Evolutionary conservation across 2,797 vertebrate genomes (phyloP), one percentile per base, ranked within the genome.

Genomic region (Sphaeramia orbicularis): DNA sequence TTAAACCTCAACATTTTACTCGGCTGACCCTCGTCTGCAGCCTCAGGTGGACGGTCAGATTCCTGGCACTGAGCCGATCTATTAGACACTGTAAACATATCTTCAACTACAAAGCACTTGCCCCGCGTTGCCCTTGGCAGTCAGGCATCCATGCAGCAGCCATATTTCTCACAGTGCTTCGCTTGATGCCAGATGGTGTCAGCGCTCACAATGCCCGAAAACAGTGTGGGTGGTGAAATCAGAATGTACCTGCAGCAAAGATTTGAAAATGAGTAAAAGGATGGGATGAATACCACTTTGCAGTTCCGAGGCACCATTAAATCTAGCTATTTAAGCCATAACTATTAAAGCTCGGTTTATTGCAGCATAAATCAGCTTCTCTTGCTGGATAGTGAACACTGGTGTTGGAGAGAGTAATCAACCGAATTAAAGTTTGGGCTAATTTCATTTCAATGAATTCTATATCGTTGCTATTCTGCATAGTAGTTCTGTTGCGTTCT

Each of bases 151-250:
- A 45, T 32, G 56, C 65, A 54, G 76, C 70, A 65, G 72, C 78
- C 71, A 73, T 84, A 74, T 85, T 86, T 90, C 71, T 78, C 60
- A 43, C 38, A 73, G 78, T 61, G 74, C 76, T 74, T 71, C 76
- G 12, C 58, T 32, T 64, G 68, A 64, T 83, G 76, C 84, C 90
- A 91, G 88, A 87, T 89, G 86, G 85, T 85, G 75, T 81, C 71
- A 65, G 66, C 43, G 65, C 75, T 72, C 71, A 71, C 81, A 48
- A 65, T 62, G 68, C 51, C 64, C 16, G 32, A 52, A 73, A 82
- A 64, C 51, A 48, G 60, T 7, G 84, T 81, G 78, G 80, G 78
- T 49, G 78, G 81, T 37, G 73, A 64, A 63, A 63, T 78, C 64
- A 58, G 43, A 77, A 35, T 48, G 40, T 65, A 82, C 68, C 75